phyloP scores from a whole-genome alignment of 92 coral and sea anemone genomes.

The Virgularia gustaviana region DNA sequence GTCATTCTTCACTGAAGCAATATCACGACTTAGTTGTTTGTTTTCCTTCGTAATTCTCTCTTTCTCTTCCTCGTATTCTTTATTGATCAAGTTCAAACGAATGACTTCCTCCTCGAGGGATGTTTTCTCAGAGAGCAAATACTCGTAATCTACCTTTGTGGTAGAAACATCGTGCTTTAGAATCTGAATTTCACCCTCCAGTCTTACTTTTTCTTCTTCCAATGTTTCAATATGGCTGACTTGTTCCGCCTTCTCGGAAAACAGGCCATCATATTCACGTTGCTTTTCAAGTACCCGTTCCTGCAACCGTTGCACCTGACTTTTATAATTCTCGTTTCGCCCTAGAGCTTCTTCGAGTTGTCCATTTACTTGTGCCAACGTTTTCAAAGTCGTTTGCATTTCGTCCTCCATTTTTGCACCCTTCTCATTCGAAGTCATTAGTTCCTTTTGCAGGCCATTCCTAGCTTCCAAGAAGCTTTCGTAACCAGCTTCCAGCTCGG shows the following conservation, averaged over 20 bases:
- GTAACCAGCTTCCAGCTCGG: constrained; percentile 57
- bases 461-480: constrained; percentile 57
- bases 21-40: constrained; percentile 1
- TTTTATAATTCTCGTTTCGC: constrained; percentile 15
- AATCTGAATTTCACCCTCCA: constrained; percentile 54
- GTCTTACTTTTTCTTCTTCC: constrained; percentile 62
- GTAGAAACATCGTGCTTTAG: constrained; percentile 55
- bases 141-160: constrained; percentile 26
- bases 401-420: constrained; percentile 71
- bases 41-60: background rate
- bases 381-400: constrained; percentile 56
- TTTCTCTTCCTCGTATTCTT: constrained; percentile 27
- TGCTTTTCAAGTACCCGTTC: constrained; percentile 22
- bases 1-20: constrained; percentile 7
- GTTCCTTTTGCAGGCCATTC: constrained; percentile 63
- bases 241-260: constrained; percentile 15
- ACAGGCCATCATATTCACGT: constrained; percentile 13
- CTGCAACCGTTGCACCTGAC: constrained; percentile 8
- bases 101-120: constrained; percentile 17
- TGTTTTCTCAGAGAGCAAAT: constrained; percentile 15
- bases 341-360: constrained; percentile 57
- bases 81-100: constrained; percentile 13
- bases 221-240: constrained; percentile 60
- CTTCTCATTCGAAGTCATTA: constrained; percentile 60
- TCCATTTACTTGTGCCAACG: constrained; percentile 55